Evolutionary conservation across 2,797 vertebrate species (phyloP), one percentile per base, ranked within the genome.

Genomic region (Arremon aurantiirostris): DNA sequence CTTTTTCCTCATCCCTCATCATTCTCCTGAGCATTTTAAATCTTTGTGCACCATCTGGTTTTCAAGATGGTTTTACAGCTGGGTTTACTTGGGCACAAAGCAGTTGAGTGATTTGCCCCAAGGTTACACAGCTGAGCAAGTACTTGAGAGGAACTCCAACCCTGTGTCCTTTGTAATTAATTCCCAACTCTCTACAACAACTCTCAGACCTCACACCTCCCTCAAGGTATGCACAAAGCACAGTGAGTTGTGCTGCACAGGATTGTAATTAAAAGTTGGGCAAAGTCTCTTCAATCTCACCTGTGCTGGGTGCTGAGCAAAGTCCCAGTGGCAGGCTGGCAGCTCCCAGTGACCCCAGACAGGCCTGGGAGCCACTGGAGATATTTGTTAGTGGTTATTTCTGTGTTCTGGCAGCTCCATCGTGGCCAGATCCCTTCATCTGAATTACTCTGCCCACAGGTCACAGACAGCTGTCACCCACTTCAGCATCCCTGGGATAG

Each of bases 61-160:
- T 90, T 69, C 63, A 81, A 66, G 94, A 86, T 81, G 85, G 39
- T 86, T 90, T 95, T 94, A 7, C 87, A 94, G 91, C 94, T 88
- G 92, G 87, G 15, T 89, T 81, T 92, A 19, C 80, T 81, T 65
- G 92, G 95, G 85, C 92, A 91, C 76, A 76, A 56, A 91, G 82
- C 89, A 94, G 69, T 10, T 19, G 72, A 95, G 66, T 73, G 92
- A 91, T 90, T 66, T 84, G 85, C 94, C 91, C 89, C 82, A 60
- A 50, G 94, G 94, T 96, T 72, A 73, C 85, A 79, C 85, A 93
- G 94, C 94, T 91, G 94, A 92, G 91, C 61, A 78, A 92, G 82
- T 52, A 19, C 79, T 81, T 7, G 28, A 75, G 78, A 89, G 42
- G 28, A 91, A 9, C 76, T 86, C 56, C 65, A 82, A 20, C 61